Evolutionary conservation across 2,888 invertebrate genomes (phyloP).

Genomic region (Ormia ochracea): DNA sequence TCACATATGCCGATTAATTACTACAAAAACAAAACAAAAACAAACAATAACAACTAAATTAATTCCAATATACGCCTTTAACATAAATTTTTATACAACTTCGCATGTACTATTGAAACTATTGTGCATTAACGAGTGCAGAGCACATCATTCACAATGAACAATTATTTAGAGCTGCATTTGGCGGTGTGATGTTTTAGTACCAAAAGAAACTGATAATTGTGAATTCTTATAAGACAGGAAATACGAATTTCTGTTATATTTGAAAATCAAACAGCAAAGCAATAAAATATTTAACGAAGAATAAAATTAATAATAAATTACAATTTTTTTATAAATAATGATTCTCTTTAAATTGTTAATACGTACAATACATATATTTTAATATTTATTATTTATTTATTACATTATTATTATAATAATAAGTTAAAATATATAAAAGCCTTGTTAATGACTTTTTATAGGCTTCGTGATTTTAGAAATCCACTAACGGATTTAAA

Average conservation of each 20-base stretch:
- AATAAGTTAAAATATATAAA: too few species aligned
- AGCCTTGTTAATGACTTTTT: too few species aligned
- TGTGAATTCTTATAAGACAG: neutral
- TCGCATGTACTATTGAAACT: neutral
- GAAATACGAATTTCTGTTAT: neutral
- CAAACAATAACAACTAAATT: neutral
- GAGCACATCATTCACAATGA: slow-evolving; percentile 26
- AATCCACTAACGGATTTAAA: too few species aligned
- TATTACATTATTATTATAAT: too few species aligned
- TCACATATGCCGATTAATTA: too few species aligned
- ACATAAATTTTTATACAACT: neutral
- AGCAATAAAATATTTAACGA: too few species aligned
- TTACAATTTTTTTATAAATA: too few species aligned
- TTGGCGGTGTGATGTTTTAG: neutral
- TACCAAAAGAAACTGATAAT: neutral
- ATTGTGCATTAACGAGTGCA: neutral
- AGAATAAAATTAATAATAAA: neutral
- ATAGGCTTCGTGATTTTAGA: too few species aligned
- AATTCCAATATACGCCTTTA: neutral
- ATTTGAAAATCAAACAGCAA: neutral
- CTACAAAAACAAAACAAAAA: too few species aligned
- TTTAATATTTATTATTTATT: too few species aligned
- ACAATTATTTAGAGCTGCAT: neutral
- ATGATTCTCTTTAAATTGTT: too few species aligned
- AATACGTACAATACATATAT: too few species aligned